Evolutionary conservation across 2,888 invertebrate species (phyloP).

Genomic region (Seira ritae): DNA sequence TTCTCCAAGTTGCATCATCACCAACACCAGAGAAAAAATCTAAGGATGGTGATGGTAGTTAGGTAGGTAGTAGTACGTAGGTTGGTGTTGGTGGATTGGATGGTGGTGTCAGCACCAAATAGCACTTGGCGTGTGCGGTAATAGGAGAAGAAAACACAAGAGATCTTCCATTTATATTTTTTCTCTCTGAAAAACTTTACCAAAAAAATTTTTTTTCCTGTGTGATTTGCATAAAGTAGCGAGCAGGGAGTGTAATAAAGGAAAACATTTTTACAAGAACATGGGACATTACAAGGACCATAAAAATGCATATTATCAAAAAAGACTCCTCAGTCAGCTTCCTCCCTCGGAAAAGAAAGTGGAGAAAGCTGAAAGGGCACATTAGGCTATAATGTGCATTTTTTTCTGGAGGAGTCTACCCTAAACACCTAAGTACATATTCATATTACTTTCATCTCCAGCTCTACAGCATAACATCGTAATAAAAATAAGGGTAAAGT

Average conservation of each 20-base stretch:
- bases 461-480: conserved; percentile 19
- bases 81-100: no score
- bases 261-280: conserved; percentile 66
- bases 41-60: no score
- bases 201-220: conserved; percentile 30
- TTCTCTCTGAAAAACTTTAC: not conserved
- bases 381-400: not conserved
- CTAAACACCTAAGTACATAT: conserved; percentile 30
- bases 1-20: not conserved
- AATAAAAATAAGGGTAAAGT: conserved; percentile 8
- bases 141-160: not conserved
- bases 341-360: not conserved
- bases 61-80: no score
- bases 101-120: not conserved
- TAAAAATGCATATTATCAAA: conserved; percentile 65
- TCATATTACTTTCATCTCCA: no score
- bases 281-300: conserved; percentile 62
- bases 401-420: not conserved
- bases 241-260: conserved; percentile 62
- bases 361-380: not conserved
- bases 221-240: conserved; percentile 61
- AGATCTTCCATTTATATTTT: not conserved
- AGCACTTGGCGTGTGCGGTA: no score
- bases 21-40: not conserved
- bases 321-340: conserved; percentile 33